Percentiles rank a stretch among this genome's conserved stretches.
phyloP scores from a whole-genome alignment of 2,888 invertebrate species.

The Parapristionchus giblindavisi region DNA sequence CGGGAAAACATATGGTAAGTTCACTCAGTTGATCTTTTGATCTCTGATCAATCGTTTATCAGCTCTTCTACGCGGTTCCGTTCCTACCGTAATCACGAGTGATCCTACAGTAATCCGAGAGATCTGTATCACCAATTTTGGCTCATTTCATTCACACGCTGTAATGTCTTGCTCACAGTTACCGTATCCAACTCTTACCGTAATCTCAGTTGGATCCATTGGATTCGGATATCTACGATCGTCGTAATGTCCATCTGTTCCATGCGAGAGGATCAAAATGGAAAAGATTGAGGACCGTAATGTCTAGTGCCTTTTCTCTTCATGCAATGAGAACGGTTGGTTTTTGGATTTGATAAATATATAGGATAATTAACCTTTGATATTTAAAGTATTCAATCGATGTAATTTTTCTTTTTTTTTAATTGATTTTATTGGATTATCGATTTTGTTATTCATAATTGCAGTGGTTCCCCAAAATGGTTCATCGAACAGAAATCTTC shows the following conservation, averaged over 20 bases:
- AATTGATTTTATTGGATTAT: no score
- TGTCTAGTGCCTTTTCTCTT: constrained; percentile 29
- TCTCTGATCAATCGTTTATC: neutral
- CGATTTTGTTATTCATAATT: no score
- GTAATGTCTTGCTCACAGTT: neutral
- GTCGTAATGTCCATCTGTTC: constrained; percentile 68
- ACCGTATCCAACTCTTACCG: neutral
- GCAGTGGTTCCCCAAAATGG: constrained; percentile 27
- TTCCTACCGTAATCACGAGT: constrained; percentile 38
- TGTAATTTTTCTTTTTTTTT: neutral
- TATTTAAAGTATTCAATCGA: no score
- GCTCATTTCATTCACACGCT: constrained; percentile 23
- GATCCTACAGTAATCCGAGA: constrained; percentile 17
- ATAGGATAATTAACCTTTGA: no score
- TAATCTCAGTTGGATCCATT: constrained; percentile 39
- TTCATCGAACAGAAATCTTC: neutral
- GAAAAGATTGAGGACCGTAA: constrained; percentile 73
- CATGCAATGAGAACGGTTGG: constrained; percentile 24
- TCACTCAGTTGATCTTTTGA: neutral
- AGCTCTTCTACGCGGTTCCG: constrained; percentile 28
- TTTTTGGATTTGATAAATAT: neutral
- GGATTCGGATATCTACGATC: constrained; percentile 39
- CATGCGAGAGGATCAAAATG: constrained; percentile 72
- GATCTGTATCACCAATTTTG: constrained; percentile 24
- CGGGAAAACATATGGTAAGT: constrained; percentile 34